These are phyloP conservation scores for Peromyscus leucopus DNA, from an alignment of 2,113 vertebrate genomes.

Conservation along the genomic window DNA sequence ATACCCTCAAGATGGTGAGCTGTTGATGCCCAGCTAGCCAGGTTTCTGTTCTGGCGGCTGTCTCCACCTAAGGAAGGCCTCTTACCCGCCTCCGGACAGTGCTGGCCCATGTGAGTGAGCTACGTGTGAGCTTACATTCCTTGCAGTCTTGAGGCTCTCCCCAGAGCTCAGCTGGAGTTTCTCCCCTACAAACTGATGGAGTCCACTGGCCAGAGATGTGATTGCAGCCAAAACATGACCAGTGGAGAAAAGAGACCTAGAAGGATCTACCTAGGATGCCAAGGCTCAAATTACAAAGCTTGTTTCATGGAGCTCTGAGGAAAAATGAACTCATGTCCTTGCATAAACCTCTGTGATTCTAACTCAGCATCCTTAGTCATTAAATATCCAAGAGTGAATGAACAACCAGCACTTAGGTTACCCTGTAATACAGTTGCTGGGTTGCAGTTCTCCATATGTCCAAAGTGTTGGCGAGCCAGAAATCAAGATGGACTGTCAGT, in stretches of 20 bases:
- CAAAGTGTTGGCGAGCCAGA: not conserved
- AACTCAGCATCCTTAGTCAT: not conserved
- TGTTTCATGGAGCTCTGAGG: not conserved
- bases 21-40: not conserved
- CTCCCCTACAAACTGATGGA: not conserved
- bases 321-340: not conserved
- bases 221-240: not conserved
- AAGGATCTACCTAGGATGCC: slow-evolving; percentile 17
- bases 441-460: fast-evolving
- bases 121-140: not conserved
- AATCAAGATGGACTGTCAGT: not conserved
- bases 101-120: not conserved
- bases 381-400: not conserved
- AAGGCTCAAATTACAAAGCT: not conserved
- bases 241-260: not conserved
- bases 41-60: not conserved
- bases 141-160: not conserved
- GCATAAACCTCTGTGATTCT: not conserved
- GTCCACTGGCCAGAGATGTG: not conserved
- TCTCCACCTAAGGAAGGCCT: not conserved
- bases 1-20: fast-evolving
- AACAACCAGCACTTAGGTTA: not conserved
- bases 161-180: not conserved
- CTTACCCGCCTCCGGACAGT: not conserved
- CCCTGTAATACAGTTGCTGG: not conserved